These are phyloP conservation scores for Peribatodes rhomboidaria DNA, from an alignment of 2,888 invertebrate species.

Conservation along the genomic window DNA sequence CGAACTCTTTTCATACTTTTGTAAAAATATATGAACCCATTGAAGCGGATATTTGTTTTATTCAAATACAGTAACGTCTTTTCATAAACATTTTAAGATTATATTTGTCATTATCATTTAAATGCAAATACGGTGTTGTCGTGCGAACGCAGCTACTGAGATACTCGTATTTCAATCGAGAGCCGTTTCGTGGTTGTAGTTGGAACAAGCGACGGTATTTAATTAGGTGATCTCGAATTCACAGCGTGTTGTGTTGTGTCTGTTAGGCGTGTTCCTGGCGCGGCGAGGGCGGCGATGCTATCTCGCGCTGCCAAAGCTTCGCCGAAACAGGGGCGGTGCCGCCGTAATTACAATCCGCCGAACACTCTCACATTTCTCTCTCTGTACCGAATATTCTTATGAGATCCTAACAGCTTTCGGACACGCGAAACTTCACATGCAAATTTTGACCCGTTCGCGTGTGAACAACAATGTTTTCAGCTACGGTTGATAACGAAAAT, in stretches of 20 bases:
- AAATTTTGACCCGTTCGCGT: constrained; percentile 69
- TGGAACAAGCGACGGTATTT: constrained; percentile 55
- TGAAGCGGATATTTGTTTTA: constrained; percentile 54
- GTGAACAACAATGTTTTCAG: constrained; percentile 74
- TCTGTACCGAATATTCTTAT: constrained; percentile 76
- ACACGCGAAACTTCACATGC: constrained; percentile 71
- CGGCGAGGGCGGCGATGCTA: constrained; percentile 68
- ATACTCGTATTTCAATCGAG: constrained; percentile 54
- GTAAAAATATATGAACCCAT: constrained; percentile 49
- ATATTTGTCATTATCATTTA: constrained; percentile 73
- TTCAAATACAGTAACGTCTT: constrained; percentile 63
- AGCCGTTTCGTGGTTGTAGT: constrained; percentile 45
- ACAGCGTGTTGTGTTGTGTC: constrained; percentile 56
- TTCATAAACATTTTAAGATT: constrained; percentile 73
- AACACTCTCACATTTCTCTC: constrained; percentile 69
- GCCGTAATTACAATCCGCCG: constrained; percentile 76
- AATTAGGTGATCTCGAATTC: constrained; percentile 77
- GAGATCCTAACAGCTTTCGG: constrained; percentile 74
- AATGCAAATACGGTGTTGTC: constrained; percentile 65
- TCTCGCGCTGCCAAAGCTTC: constrained; percentile 67
- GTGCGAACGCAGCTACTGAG: constrained; percentile 65
- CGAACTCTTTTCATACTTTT: constrained; percentile 62
- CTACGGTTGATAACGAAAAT: constrained; percentile 66
- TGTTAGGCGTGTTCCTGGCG: constrained; percentile 53
- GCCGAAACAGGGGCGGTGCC: constrained; percentile 74